Percentiles rank a stretch among this genome's conserved stretches.
phyloP scores from a whole-genome alignment of 2,888 invertebrate species.

The Graphium colonna region DNA sequence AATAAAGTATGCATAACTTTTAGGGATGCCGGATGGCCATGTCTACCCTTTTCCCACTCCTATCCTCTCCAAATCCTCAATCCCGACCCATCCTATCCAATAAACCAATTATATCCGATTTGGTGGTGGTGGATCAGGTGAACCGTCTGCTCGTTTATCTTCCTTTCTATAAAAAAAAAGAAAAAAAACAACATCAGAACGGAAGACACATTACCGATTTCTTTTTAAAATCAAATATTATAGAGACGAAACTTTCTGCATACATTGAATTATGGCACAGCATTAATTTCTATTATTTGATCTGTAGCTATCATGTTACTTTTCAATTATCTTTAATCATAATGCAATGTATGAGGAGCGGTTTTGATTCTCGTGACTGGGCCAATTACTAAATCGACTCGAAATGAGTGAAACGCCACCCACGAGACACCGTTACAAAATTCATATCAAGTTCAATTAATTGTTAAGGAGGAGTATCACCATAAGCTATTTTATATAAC shows the following conservation, averaged over 20 bases:
- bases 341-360: slow-evolving; percentile 28
- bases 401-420: slow-evolving; percentile 35
- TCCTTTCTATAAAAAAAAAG: no score
- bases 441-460: slow-evolving; percentile 22
- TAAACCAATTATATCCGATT: no score
- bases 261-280: background rate
- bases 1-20: no score
- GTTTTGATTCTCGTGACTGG: slow-evolving; percentile 38
- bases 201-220: no score
- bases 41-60: no score
- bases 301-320: slow-evolving; percentile 28
- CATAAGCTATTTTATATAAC: no score
- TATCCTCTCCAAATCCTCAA: no score
- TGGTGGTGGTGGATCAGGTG: no score
- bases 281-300: slow-evolving; percentile 22
- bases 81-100: no score
- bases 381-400: slow-evolving; percentile 40
- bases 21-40: no score
- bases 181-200: no score
- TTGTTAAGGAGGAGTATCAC: slow-evolving; percentile 17
- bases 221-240: background rate
- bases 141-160: no score
- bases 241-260: background rate
- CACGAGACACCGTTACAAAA: slow-evolving; percentile 35
- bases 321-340: slow-evolving; percentile 34